Evolutionary conservation across 2,888 invertebrate genomes (phyloP).

Genomic region (Cordilura impudica): DNA sequence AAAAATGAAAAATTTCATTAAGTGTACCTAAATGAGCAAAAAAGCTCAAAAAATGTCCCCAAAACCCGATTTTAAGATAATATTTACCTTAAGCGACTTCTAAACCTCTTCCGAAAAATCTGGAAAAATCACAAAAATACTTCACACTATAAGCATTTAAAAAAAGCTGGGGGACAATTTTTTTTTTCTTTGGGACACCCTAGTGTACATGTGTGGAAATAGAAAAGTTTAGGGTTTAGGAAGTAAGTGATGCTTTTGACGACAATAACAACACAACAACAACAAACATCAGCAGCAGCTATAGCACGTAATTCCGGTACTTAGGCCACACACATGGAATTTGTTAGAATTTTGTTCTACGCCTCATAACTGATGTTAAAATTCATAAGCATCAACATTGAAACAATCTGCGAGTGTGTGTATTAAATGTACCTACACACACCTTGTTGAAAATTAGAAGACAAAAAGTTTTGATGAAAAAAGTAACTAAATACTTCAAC

Average conservation of each 20-base stretch:
- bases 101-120: too few relatives aligned
- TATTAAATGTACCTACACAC: neutral
- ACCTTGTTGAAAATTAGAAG: neutral
- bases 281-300: conserved; percentile 25
- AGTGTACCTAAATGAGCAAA: too few relatives aligned
- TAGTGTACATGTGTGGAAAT: neutral
- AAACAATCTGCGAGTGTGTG: neutral
- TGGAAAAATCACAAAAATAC: too few relatives aligned
- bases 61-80: too few relatives aligned
- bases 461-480: neutral
- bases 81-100: too few relatives aligned
- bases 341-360: neutral
- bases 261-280: conserved; percentile 37
- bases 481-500: conserved; percentile 1
- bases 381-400: neutral
- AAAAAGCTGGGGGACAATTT: too few relatives aligned
- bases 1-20: too few relatives aligned
- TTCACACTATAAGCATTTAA: too few relatives aligned
- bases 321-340: conserved; percentile 22
- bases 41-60: too few relatives aligned
- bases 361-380: neutral
- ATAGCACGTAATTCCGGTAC: conserved; percentile 54
- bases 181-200: too few relatives aligned
- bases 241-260: conserved; percentile 45
- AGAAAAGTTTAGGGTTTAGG: conserved; percentile 39